Evolutionary conservation across 2,797 vertebrate genomes (phyloP), one percentile per base, ranked within the genome.

Genomic region (Protosalanx chinensis): DNA sequence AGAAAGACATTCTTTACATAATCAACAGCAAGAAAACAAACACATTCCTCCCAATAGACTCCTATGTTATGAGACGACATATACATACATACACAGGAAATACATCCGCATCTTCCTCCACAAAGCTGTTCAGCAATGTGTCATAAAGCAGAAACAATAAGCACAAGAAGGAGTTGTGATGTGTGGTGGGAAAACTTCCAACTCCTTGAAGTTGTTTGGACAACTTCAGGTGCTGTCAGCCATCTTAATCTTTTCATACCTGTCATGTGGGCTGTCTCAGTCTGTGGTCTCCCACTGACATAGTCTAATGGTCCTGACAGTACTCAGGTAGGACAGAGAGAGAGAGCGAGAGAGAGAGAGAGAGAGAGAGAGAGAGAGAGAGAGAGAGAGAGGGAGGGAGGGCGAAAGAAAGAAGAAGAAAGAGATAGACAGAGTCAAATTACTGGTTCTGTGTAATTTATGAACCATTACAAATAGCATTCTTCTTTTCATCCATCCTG

Each of bases 401-500:
- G 15, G 51, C 4, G 33, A 35, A 6, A 15, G 60, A 27, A 62
- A 62, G 10, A 30, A 13, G 30, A 27, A 16, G 60, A 33, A 6
- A 6, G 12, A 13, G 33, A 35, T 12, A 62, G 23, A 29, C 5
- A 3, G 6, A 32, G n/a, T 16, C 29, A 4, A 15, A 33, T 62
- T 0, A 62, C 16, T 33, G 30, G 0, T 62, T 16, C 18, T 62
- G 60, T 15, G 15, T 62, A 62, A 32, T 62, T 15, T 32, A 29
- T 29, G 8, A 10, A 27, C 16, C 29, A 15, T 27, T 15, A 32
- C 29, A 62, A 10, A 32, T 6, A 15, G 3, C 60, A 62, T 32
- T 15, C 60, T 18, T 62, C 16, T 81, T 82, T 65, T 32, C 41
- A 83, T 68, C 80, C 73, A 83, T 82, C 80, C 41, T 4, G 60